Percentiles rank a stretch among this genome's conserved stretches.
Conservation (phyloP, 2,113 vertebrate genomes). For the Coptodon bakossiorum region DNA sequence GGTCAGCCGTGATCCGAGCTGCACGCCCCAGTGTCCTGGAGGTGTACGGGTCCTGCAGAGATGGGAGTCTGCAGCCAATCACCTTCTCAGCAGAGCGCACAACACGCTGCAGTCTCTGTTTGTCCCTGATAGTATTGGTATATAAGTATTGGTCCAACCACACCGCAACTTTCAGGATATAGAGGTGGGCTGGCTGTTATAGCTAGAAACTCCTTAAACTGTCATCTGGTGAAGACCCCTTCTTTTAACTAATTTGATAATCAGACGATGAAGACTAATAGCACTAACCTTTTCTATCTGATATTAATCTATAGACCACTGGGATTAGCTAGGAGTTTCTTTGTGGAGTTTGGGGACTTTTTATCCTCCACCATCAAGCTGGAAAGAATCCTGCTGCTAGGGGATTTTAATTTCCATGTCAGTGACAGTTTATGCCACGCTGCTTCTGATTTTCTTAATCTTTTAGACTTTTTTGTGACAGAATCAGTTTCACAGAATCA, state of each 20-base stretch:
- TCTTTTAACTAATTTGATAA: neutral
- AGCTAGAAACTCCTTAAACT: neutral
- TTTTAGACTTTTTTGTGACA: neutral
- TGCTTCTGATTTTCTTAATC: neutral
- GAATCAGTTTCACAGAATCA: neutral
- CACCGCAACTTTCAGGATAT: neutral
- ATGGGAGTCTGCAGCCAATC: too few species aligned
- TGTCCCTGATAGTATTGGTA: too few species aligned
- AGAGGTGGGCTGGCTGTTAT: neutral
- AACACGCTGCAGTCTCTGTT: too few species aligned
- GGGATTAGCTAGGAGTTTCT: neutral
- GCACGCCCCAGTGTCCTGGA: too few species aligned
- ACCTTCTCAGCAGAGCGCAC: too few species aligned
- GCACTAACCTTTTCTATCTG: neutral
- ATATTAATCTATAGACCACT: neutral
- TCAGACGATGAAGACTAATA: neutral
- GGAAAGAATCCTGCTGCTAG: accelerated
- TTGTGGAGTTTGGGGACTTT: neutral
- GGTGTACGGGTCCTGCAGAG: too few species aligned
- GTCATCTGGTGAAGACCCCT: neutral
- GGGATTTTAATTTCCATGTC: neutral
- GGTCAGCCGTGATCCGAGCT: too few species aligned
- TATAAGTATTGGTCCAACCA: neutral
- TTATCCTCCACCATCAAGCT: neutral
- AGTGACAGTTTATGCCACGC: neutral